Evolutionary conservation across 2,888 invertebrate species (phyloP), one percentile per base, ranked within the genome.

Genomic region (Drosophila quinaria): DNA sequence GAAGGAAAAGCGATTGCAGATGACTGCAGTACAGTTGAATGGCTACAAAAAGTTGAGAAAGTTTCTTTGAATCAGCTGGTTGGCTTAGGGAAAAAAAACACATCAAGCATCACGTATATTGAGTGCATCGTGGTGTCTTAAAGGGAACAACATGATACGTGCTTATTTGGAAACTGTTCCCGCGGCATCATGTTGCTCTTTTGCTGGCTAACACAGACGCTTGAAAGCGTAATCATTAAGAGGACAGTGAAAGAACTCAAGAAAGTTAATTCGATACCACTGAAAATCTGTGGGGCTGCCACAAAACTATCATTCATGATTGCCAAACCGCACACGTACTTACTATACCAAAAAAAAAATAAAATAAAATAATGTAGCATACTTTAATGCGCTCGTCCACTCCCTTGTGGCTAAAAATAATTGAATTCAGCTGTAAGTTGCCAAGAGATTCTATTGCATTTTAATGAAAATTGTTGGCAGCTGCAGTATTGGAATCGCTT

Each of bases 61-160:
- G 15, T 56, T 19, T 29, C 65, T 29, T 1, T 25, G 33, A 47
- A 63, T 44, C 50, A 37, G 50, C 37, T 59, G 59, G 11, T 10
- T 17, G 33, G n/a, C 25, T 60, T 41, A 15, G 15, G 17, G 46
- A 35, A 54, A 35, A 11, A 35, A 15, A 4, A 33, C 19, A 29
- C 35, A 41, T 47, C 29, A 13, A 31, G 22, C 54, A 35, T 42
- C 60, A 74, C 49, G 54, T 66, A 61, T 58, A 47, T 61, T 46
- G 46, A 75, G 70, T 66, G 70, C 70, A 74, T 70, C 61, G 46
- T 39, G 35, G 33, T 46, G 44, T n/a, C 51, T 54, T 42, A 19
- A 37, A 58, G 19, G 42, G 41, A 58, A 31, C 64, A 41, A 49
- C 29, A 60, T 59, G 55, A n/a, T 39, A 60, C 49, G 49, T 67